Base-by-base conservation (phyloP, 1,140 invertebrate genomes). In the Harpegnathos saltator region DNA sequence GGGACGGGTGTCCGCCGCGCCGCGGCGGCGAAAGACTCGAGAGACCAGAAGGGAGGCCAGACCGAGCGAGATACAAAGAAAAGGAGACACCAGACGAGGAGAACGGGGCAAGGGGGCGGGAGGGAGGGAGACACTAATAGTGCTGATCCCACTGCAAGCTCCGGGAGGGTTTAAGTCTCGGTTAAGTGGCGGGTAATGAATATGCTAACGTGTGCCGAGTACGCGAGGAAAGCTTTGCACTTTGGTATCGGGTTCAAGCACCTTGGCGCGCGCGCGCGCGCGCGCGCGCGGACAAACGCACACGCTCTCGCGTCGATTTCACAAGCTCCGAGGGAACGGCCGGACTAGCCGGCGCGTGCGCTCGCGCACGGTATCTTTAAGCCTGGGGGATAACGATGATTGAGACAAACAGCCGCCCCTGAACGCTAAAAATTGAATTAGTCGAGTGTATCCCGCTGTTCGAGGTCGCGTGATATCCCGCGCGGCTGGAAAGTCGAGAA, bases 121-220 rank as follows among this genome's bases (percentile, higher is more conserved):
- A 77, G 82, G 33, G 68, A 68, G 65, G 72, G 86, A 84, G 86
- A 88, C 81, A 90, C 88, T 91, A 92, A 93, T 90, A 92, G 87
- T 92, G 91, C 87, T 91, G 91, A 91, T 91, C 86, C 81, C 84
- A 87, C 86, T 75, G 84, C 83, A 85, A 88, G 77, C 86, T 88
- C 78, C 56, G 72, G 65, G 66, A 85, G 86, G 38, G 80, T 85
- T 86, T 80, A 88, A 91, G 90, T 86, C 86, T 62, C 82, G 85
- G 78, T 86, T 92, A 92, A 92, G 88, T 86, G 86, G 84, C 84
- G 88, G 82, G 89, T 90, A 91, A 92, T 92, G 91, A 91, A 92
- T 91, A 92, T 91, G 91, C 90, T 90, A 92, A 92, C 91, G 90
- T 91, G 90, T 91, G 89, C 86, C 89, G 90, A 92, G 86, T 84